Percentiles rank a stretch among this genome's conserved stretches.
phyloP scores from a whole-genome alignment of 2,888 invertebrate species.

The Metallyticus violacea region DNA sequence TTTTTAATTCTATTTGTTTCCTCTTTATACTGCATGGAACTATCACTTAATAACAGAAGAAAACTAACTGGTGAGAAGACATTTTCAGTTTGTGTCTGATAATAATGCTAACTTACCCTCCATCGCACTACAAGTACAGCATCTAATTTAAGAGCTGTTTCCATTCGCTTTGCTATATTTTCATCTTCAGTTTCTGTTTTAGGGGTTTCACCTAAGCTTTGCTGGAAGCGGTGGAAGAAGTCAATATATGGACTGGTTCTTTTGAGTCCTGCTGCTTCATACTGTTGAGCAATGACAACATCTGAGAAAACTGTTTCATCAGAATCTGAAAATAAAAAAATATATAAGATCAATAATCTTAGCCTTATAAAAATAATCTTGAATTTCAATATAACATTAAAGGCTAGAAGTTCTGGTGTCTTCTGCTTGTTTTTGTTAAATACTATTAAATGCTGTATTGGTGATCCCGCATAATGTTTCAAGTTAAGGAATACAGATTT shows the following conservation, averaged over 20 bases:
- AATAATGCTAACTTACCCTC: slow-evolving; percentile 42
- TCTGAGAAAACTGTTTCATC: slow-evolving; percentile 22
- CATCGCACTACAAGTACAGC: slow-evolving; percentile 49
- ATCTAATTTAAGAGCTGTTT: slow-evolving; percentile 39
- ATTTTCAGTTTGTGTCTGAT: too few species aligned
- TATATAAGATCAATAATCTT: not conserved
- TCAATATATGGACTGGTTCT: slow-evolving; percentile 27
- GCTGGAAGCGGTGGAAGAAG: slow-evolving; percentile 24
- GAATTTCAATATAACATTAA: too few species aligned
- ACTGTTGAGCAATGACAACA: not conserved
- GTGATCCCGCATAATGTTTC: too few species aligned
- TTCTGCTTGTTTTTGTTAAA: too few species aligned
- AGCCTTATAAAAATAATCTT: not conserved
- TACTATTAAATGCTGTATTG: too few species aligned
- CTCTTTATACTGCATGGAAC: too few species aligned
- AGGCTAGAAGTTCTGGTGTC: too few species aligned
- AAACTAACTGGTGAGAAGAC: too few species aligned
- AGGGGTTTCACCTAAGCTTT: not conserved
- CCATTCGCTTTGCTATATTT: slow-evolving; percentile 11
- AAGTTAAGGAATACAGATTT: too few species aligned
- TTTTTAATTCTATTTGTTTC: too few species aligned
- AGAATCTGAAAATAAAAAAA: not conserved
- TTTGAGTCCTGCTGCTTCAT: not conserved
- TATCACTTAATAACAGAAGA: too few species aligned
- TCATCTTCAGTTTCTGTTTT: not conserved